A percentile compares a stretch with the other conserved stretches of the same genome.
phyloP scores from a whole-genome alignment of 1,140 invertebrate genomes.

The Brevipalpus yothersi region DNA sequence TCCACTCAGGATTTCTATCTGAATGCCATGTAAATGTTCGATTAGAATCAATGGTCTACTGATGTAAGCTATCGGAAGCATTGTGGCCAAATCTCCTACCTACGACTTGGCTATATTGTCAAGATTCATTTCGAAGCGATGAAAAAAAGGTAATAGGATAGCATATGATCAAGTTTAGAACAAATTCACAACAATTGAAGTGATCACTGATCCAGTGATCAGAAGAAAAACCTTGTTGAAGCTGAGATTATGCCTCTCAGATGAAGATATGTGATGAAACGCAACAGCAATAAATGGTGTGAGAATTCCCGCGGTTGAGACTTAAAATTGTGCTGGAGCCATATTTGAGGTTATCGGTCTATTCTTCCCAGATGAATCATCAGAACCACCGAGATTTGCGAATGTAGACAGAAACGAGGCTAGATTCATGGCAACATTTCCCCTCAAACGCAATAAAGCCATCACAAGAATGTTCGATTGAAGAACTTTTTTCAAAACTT shows the following conservation, averaged over 20 bases:
- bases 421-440: slow-evolving; percentile 91
- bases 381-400: slow-evolving; percentile 53
- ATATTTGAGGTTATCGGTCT: slow-evolving; percentile 59
- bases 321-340: slow-evolving; percentile 48
- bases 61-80: slow-evolving; percentile 21
- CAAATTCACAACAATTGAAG: slow-evolving; percentile 57
- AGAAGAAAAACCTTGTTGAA: slow-evolving; percentile 46
- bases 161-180: slow-evolving; percentile 9
- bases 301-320: slow-evolving; percentile 70
- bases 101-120: slow-evolving; percentile 93
- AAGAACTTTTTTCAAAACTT: slow-evolving; percentile 53
- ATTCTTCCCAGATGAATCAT: slow-evolving; percentile 34
- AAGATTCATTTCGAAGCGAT: slow-evolving; percentile 10
- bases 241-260: slow-evolving; percentile 23
- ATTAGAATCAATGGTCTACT: not conserved
- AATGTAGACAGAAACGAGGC: slow-evolving; percentile 71
- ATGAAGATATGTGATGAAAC: slow-evolving; percentile 53
- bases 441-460: slow-evolving; percentile 74
- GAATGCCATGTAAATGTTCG: not conserved
- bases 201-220: slow-evolving; percentile 60
- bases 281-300: slow-evolving; percentile 60
- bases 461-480: slow-evolving; percentile 83
- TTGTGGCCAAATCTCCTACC: slow-evolving; percentile 72
- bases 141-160: slow-evolving; percentile 5
- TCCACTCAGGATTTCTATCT: not conserved